Base-by-base conservation (phyloP, 2,888 invertebrate genomes). In the Eupeodes luniger region DNA sequence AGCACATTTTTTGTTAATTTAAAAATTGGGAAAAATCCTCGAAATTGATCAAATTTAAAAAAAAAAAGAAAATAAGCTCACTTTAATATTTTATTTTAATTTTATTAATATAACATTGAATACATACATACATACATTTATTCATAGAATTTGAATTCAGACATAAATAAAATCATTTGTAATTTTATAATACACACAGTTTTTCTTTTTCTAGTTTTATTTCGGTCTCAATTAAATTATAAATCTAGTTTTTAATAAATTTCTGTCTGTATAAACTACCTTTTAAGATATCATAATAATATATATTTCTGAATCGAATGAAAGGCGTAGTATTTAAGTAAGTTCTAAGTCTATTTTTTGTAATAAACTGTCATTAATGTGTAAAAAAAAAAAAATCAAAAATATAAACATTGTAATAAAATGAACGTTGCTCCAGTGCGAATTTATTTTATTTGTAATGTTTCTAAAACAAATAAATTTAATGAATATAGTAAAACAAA, bases 321-420 rank as follows among this genome's bases (percentile, higher is more conserved):
- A 84, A 55, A 79, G 53, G 44, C 44, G 67, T 82, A 85, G 62
- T 51, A 62, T 62, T 55, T 84, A 83, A 78, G 82, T 72, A 75
- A 59, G 72, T 78, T 79, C 62, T 87, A 83, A 69, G 74, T 84
- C 79, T 87, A 87, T 87, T 87, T 87, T 87, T 87, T 87, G 87
- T 87, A 87, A 80, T 67, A 81, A 87, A 84, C 44, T 83, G 59
- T 82, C 69, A 78, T 49, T 78, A 44, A 79, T 86, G 75, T 86
- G 62, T 79, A 78, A 62, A 67, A 51, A 69, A 44, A 64, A 76
- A 53, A 75, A 55, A 10, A 40, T 27, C 19, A 19, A 19, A 74
- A 72, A 40, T 36, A 75, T 44, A 12, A 72, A 69, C 59, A 36
- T 47, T 61, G 69, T 47, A 64, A 64, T 53, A 49, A 62, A 69